phyloP scores from a whole-genome alignment of 2,113 vertebrate genomes.

The Diadophis punctatus region DNA sequence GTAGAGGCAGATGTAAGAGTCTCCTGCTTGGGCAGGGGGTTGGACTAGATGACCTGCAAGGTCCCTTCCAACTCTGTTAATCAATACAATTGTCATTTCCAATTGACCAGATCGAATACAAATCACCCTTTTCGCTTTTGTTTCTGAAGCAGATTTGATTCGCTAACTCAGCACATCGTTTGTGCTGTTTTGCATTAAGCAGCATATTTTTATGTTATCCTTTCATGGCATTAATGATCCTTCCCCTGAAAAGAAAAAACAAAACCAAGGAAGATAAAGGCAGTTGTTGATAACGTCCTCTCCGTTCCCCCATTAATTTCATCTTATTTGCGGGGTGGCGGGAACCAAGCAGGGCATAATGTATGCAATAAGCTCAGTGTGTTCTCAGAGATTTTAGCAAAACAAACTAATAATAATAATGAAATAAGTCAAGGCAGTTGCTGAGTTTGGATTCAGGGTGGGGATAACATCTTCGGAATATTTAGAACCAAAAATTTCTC shows the following conservation, averaged over 20 bases:
- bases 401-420: conserved; percentile 23
- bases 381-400: background rate
- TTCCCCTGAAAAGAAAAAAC: conserved; percentile 45
- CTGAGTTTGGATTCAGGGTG: conserved; percentile 28
- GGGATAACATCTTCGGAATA: background rate
- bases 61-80: too few species aligned
- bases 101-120: conserved; percentile 73
- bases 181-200: conserved; percentile 37
- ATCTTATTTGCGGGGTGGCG: background rate
- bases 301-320: conserved; percentile 44
- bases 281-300: conserved; percentile 50
- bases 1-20: too few species aligned
- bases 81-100: too few species aligned
- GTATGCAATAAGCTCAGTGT: background rate
- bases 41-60: too few species aligned
- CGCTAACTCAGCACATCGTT: conserved; percentile 21
- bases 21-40: too few species aligned
- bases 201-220: conserved; percentile 44
- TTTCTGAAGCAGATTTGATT: conserved; percentile 55
- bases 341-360: conserved; percentile 28
- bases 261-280: conserved; percentile 27
- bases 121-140: conserved; percentile 59
- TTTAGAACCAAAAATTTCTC: background rate
- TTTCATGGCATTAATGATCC: conserved; percentile 49
- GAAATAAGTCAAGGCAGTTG: conserved; percentile 31